Evolutionary conservation across 2,888 invertebrate species (phyloP).

Genomic region (Scotopteryx bipunctaria): DNA sequence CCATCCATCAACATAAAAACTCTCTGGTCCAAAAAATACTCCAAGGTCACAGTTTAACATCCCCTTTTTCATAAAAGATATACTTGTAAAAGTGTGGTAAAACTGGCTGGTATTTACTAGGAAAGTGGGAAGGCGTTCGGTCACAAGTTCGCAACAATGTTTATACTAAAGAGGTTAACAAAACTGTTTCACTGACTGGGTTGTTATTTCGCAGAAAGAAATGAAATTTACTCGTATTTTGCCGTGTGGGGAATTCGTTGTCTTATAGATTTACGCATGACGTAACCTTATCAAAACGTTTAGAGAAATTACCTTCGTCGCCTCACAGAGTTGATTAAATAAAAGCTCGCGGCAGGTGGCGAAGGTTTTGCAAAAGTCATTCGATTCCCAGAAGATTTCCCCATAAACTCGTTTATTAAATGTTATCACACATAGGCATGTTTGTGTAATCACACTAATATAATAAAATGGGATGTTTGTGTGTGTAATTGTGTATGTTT

Average conservation of each 20-base stretch:
- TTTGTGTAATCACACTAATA: no score
- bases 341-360: slow-evolving; percentile 2
- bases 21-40: slow-evolving; percentile 30
- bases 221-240: slow-evolving; percentile 32
- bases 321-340: slow-evolving; percentile 15
- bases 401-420: background rate
- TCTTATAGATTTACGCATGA: slow-evolving; percentile 16
- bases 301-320: slow-evolving; percentile 9
- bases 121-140: slow-evolving; percentile 11
- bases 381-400: background rate
- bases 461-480: no score
- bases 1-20: slow-evolving; percentile 42
- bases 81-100: slow-evolving; percentile 26
- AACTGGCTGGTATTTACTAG: slow-evolving; percentile 19
- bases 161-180: slow-evolving; percentile 23
- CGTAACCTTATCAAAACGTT: slow-evolving; percentile 15
- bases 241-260: slow-evolving; percentile 15
- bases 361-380: background rate
- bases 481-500: no score
- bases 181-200: no score
- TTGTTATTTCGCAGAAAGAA: no score
- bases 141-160: slow-evolving; percentile 11
- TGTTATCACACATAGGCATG: background rate
- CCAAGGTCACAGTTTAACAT: slow-evolving; percentile 35
- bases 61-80: slow-evolving; percentile 31